Conservation (phyloP, 2,113 vertebrate species). For the Lepisosteus oculatus region DNA sequence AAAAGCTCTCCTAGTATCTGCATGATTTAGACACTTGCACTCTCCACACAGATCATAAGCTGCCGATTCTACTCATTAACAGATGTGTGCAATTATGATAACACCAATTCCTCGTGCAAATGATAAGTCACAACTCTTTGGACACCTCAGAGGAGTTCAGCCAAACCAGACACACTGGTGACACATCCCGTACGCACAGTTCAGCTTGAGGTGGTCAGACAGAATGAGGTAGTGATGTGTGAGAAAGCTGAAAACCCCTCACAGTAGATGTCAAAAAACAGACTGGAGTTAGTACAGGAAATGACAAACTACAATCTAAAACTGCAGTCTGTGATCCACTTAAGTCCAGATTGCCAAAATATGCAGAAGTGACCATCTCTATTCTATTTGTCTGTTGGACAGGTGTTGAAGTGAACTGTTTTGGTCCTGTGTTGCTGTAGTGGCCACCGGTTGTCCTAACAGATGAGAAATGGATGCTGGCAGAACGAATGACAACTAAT, state of each 20-base stretch:
- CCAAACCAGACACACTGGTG: neutral
- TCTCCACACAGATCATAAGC: constrained; percentile 24
- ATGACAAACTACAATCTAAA: neutral
- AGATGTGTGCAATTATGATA: constrained; percentile 19
- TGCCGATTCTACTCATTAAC: constrained; percentile 16
- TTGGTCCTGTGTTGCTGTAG: too few relatives aligned
- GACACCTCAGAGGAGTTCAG: constrained; percentile 1
- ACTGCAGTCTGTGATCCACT: constrained; percentile 4
- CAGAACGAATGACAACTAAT: too few relatives aligned
- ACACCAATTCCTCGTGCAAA: constrained; percentile 15
- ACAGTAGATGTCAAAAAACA: neutral
- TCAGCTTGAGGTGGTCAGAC: neutral
- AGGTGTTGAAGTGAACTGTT: too few relatives aligned
- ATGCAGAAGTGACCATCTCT: too few relatives aligned
- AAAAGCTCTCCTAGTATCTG: constrained; percentile 21
- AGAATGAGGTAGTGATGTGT: neutral
- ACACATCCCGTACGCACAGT: neutral
- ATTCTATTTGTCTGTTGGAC: too few relatives aligned
- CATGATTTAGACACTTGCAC: constrained; percentile 12
- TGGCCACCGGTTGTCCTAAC: too few relatives aligned
- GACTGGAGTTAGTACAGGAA: constrained; percentile 7
- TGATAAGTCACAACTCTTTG: constrained; percentile 21
- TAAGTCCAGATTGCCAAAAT: too few relatives aligned
- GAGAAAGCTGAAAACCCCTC: neutral
- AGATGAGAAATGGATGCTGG: too few relatives aligned